phyloP scores from a whole-genome alignment of 2,888 invertebrate genomes.

The Napeogenes inachia region DNA sequence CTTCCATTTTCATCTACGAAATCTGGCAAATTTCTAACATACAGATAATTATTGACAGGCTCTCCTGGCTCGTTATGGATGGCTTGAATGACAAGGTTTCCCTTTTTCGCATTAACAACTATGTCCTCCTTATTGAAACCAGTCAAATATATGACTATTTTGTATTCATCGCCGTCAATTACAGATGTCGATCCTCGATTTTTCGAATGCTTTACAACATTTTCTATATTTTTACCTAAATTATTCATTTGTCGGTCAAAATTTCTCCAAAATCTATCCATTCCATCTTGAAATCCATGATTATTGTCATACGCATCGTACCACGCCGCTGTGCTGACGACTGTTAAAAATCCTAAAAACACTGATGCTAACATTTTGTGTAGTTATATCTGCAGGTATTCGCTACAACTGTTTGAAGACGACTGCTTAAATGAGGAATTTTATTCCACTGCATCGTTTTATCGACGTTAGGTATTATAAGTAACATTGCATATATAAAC shows the following conservation, averaged over 20 bases:
- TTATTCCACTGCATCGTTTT: too few species aligned
- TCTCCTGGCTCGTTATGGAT: background rate
- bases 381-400: too few species aligned
- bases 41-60: background rate
- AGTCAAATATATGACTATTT: background rate
- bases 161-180: background rate
- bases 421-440: too few species aligned
- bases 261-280: background rate
- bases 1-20: background rate
- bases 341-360: too few species aligned
- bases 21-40: background rate
- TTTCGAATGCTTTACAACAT: background rate
- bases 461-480: too few species aligned
- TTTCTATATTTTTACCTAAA: background rate
- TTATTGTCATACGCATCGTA: background rate
- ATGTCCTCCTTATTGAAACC: background rate
- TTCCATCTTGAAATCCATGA: background rate
- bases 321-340: too few species aligned
- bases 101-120: background rate
- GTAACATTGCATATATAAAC: too few species aligned
- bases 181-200: background rate
- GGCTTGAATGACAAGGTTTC: background rate
- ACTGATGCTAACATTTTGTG: too few species aligned
- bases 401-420: too few species aligned
- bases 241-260: background rate